Conservation (phyloP, 2,797 vertebrate genomes). For the Avahi laniger region DNA sequence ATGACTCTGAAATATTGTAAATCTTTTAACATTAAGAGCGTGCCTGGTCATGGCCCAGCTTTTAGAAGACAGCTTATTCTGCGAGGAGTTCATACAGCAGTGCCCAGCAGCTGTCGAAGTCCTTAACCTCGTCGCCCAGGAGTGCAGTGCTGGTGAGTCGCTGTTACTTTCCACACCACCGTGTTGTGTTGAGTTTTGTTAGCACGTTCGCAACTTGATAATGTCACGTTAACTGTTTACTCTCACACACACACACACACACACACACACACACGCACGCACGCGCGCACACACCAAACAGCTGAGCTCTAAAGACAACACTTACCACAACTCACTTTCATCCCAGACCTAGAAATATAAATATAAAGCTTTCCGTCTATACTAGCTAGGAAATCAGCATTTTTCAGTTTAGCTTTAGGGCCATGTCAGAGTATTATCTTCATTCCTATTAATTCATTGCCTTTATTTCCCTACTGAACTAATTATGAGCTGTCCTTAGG, state of each 20-base stretch:
- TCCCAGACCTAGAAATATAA: neutral
- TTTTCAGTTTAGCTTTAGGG: neutral
- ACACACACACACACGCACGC: neutral
- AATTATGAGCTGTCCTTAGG: neutral
- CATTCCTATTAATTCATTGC: neutral
- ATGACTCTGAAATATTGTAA: conserved; percentile 75
- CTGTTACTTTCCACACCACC: neutral
- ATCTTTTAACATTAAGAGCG: conserved; percentile 87
- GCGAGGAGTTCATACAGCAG: conserved; percentile 99
- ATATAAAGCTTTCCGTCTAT: neutral
- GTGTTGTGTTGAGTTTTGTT: neutral
- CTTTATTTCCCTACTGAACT: neutral
- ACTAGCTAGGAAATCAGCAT: neutral
- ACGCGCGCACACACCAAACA: accelerated
- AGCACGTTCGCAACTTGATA: neutral
- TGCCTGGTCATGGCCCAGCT: conserved; percentile 99
- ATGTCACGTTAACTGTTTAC: neutral
- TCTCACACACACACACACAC: neutral
- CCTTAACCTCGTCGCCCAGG: conserved; percentile 97
- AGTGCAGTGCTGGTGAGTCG: conserved; percentile 96
- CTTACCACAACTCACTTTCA: neutral
- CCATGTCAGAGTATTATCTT: neutral
- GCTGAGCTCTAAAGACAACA: neutral
- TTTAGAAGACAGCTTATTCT: conserved; percentile 98
- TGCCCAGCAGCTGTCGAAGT: conserved; percentile 98